Conservation (phyloP, 2,888 invertebrate species). For the Phalera bucephala region DNA sequence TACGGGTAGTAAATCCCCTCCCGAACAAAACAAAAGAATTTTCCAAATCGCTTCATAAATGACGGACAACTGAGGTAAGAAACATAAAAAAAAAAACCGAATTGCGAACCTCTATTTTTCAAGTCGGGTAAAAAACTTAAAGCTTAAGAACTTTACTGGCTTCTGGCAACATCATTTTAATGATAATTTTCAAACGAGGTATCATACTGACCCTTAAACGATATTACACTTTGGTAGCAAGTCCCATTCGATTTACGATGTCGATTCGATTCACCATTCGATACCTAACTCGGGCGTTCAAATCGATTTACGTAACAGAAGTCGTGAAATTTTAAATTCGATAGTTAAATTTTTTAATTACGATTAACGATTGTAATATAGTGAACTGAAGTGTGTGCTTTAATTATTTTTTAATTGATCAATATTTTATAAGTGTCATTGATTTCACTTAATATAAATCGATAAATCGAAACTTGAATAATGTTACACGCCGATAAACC, state of each 20-base stretch:
- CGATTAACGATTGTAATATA: conserved; percentile 6
- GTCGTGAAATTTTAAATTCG: conserved; percentile 33
- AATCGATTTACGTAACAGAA: conserved; percentile 39
- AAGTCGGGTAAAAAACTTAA: too few species aligned
- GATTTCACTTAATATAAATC: neutral
- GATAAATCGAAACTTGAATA: neutral
- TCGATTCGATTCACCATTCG: conserved; percentile 52
- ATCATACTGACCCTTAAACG: conserved; percentile 34
- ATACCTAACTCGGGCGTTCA: conserved; percentile 31
- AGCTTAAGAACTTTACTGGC: too few species aligned
- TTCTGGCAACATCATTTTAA: too few species aligned
- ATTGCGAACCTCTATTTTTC: too few species aligned
- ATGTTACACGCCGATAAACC: too few species aligned
- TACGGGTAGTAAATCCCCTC: too few species aligned
- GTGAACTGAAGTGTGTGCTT: neutral
- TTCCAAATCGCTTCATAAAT: too few species aligned
- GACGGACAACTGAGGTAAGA: too few species aligned
- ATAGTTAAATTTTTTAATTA: conserved; percentile 23
- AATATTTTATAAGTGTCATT: neutral
- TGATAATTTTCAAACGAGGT: neutral
- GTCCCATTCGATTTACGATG: conserved; percentile 58
- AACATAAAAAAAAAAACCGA: too few species aligned
- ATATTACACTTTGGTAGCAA: conserved; percentile 52
- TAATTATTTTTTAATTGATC: conserved; percentile 1
- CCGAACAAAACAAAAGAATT: too few species aligned